Evolutionary conservation across 2,113 vertebrate genomes (phyloP).

Genomic region (Neoarius graeffei): DNA sequence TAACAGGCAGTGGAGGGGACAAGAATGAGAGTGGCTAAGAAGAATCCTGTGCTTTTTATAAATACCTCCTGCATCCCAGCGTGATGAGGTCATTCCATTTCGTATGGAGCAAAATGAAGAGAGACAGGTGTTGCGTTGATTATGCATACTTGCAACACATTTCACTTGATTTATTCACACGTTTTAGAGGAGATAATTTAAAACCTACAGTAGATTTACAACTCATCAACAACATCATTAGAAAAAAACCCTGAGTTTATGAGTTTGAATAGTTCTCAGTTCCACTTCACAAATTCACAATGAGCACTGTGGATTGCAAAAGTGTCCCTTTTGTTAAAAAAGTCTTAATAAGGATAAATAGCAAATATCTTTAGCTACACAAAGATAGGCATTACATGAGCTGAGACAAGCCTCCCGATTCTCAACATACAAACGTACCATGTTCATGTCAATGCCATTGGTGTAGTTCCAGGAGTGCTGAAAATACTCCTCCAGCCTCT

Average conservation of each 20-base stretch:
- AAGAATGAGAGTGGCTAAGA: slow-evolving; percentile 39
- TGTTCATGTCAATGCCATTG: slow-evolving; percentile 99
- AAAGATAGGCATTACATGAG: too few relatives aligned
- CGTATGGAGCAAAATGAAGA: slow-evolving; percentile 87
- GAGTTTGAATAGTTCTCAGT: neutral
- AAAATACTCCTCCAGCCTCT: slow-evolving; percentile 97
- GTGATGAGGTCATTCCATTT: slow-evolving; percentile 86
- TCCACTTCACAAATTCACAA: neutral
- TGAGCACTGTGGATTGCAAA: neutral
- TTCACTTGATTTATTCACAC: slow-evolving; percentile 22
- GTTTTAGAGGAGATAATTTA: slow-evolving; percentile 14
- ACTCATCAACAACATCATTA: neutral
- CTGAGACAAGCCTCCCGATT: too few relatives aligned
- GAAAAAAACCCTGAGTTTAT: neutral
- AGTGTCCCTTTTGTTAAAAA: neutral
- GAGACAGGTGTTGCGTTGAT: slow-evolving; percentile 85
- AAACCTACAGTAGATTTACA: slow-evolving; percentile 3
- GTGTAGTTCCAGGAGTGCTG: slow-evolving; percentile 98
- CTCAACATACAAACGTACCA: slow-evolving; percentile 78
- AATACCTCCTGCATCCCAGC: slow-evolving; percentile 96
- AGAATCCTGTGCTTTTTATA: slow-evolving; percentile 43
- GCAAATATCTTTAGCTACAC: neutral
- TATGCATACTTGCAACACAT: slow-evolving; percentile 56
- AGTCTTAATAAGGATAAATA: neutral
- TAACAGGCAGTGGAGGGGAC: slow-evolving; percentile 22